A percentile compares a stretch with the other conserved stretches of the same genome.
These are phyloP conservation scores for Saxidomus purpurata DNA, from an alignment of 1,140 invertebrate species.

Conservation along the genomic window DNA sequence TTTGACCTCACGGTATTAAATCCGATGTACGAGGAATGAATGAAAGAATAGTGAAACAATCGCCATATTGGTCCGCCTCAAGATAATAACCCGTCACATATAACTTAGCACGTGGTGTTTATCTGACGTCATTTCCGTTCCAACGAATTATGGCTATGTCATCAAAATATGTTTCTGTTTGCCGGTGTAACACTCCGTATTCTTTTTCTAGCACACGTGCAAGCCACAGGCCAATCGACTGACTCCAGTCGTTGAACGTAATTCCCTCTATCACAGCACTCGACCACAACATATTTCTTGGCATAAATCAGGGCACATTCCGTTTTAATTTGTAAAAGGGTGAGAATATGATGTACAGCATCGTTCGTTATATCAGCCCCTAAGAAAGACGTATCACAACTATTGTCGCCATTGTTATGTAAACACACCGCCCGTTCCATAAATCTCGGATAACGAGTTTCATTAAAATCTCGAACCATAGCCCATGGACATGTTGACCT, in stretches of 20 bases:
- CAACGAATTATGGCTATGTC: too few relatives aligned
- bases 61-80: too few relatives aligned
- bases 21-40: too few relatives aligned
- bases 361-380: background rate
- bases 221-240: conserved; percentile 9
- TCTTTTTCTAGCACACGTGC: conserved; percentile 27
- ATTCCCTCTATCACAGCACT: background rate
- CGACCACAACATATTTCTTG: background rate
- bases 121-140: too few relatives aligned
- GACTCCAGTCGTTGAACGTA: background rate
- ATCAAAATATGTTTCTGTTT: background rate
- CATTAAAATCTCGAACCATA: conserved; percentile 13
- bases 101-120: too few relatives aligned
- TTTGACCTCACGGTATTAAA: too few relatives aligned
- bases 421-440: conserved; percentile 14
- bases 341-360: background rate
- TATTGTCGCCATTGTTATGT: conserved; percentile 21
- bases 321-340: background rate
- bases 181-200: background rate
- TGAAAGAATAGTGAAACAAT: too few relatives aligned
- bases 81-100: too few relatives aligned
- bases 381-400: conserved; percentile 3
- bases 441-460: background rate
- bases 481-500: conserved; percentile 17
- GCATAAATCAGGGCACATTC: conserved; percentile 20